Conservation (phyloP, 2,797 vertebrate species). For the Propithecus deckenii region DNA sequence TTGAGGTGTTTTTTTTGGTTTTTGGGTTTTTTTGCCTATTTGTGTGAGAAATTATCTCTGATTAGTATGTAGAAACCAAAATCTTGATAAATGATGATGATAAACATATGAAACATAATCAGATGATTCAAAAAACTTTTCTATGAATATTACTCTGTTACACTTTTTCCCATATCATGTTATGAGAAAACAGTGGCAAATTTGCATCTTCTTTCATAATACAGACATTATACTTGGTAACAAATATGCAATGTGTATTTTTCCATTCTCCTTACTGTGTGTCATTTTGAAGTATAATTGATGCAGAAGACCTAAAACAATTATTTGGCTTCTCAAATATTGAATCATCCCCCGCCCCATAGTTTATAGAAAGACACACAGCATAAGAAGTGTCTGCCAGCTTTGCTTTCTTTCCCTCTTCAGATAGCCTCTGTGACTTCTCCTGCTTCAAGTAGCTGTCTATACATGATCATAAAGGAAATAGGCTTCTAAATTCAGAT, state of each 20-base stretch:
- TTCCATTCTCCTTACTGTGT: slow-evolving; percentile 86
- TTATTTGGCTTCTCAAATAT: not conserved
- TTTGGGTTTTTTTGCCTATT: not conserved
- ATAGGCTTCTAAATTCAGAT: not conserved
- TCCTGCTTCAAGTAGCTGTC: not conserved
- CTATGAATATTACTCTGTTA: slow-evolving; percentile 76
- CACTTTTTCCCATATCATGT: slow-evolving; percentile 90
- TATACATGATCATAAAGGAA: not conserved
- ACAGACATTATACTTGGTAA: slow-evolving; percentile 92
- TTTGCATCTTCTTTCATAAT: slow-evolving; percentile 93
- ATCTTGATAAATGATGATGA: not conserved
- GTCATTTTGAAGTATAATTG: slow-evolving; percentile 76
- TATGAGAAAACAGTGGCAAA: slow-evolving; percentile 92
- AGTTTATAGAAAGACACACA: not conserved
- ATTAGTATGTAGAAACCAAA: not conserved
- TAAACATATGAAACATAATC: not conserved
- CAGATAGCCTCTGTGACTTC: not conserved
- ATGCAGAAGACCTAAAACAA: not conserved
- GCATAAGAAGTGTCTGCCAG: not conserved
- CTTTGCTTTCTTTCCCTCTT: not conserved
- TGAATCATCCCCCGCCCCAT: not conserved
- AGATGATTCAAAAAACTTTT: not conserved
- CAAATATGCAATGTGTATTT: slow-evolving; percentile 90
- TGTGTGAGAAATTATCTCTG: not conserved
- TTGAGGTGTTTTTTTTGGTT: not conserved